Evolutionary conservation across 2,113 vertebrate genomes (phyloP).

Genomic region (Poeciliopsis turrubarensis): DNA sequence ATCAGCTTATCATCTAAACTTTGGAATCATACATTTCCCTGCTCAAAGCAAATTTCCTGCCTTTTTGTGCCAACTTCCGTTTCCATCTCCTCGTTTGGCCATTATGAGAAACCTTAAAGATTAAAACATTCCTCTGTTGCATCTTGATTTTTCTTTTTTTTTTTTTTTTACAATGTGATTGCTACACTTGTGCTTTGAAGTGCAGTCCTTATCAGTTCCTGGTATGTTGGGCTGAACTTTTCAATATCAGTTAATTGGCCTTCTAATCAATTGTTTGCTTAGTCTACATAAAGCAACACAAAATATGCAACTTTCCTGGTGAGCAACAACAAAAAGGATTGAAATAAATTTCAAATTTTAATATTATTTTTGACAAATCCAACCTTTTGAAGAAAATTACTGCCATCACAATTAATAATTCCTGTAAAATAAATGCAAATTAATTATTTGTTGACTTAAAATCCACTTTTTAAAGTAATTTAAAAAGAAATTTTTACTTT

Average conservation of each 20-base stretch:
- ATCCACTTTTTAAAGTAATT: too few relatives aligned
- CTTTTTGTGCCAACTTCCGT: conserved; percentile 50
- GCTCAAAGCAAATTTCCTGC: conserved; percentile 44
- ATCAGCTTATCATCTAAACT: conserved; percentile 45
- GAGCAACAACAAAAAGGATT: background rate
- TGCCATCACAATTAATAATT: too few relatives aligned
- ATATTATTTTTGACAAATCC: too few relatives aligned
- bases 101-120: conserved; percentile 28
- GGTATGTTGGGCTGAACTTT: background rate
- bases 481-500: too few relatives aligned
- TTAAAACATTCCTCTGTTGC: conserved; percentile 51
- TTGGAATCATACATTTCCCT: conserved; percentile 43
- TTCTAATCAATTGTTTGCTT: background rate
- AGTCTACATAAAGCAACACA: background rate
- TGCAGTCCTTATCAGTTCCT: conserved; percentile 1
- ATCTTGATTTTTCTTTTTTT: conserved; percentile 10
- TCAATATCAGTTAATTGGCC: background rate
- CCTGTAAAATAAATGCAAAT: too few relatives aligned
- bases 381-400: too few relatives aligned
- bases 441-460: too few relatives aligned
- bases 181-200: conserved; percentile 25
- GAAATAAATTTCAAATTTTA: background rate
- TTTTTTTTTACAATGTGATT: background rate
- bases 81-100: conserved; percentile 52
- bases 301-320: background rate